phyloP scores from a whole-genome alignment of 2,797 vertebrate genomes.

The Spinus olivaceus region DNA sequence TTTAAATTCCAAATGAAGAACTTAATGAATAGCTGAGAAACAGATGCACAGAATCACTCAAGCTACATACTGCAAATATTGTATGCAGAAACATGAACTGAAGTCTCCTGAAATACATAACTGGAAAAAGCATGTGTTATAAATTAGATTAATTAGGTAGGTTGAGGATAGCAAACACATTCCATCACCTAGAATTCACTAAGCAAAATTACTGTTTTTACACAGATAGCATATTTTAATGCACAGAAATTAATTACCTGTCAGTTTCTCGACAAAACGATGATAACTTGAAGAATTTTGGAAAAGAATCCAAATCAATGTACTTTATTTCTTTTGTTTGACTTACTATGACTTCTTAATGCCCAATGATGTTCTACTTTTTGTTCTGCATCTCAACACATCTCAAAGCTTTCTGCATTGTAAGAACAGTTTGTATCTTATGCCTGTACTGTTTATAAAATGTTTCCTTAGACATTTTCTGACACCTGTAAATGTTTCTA shows the following conservation, averaged over 20 bases:
- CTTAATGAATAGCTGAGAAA: constrained; percentile 19
- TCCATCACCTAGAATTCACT: not conserved
- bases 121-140: not conserved
- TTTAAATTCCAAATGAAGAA: constrained; percentile 14
- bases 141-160: not conserved
- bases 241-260: not conserved
- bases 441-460: not conserved
- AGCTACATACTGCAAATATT: not conserved
- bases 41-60: not conserved
- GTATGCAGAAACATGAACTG: not conserved
- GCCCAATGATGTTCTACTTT: not conserved
- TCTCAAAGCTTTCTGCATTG: not conserved
- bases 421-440: not conserved
- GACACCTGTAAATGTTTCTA: not conserved
- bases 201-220: not conserved
- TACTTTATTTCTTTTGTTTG: not conserved
- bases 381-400: not conserved
- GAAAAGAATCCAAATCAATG: not conserved
- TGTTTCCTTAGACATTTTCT: not conserved
- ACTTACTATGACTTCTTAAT: not conserved
- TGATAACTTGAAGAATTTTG: not conserved
- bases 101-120: not conserved
- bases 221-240: not conserved
- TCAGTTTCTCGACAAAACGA: not conserved
- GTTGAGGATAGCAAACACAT: not conserved